Base-by-base conservation (phyloP, 1,140 invertebrate genomes). In the Drosophila mojavensis region DNA sequence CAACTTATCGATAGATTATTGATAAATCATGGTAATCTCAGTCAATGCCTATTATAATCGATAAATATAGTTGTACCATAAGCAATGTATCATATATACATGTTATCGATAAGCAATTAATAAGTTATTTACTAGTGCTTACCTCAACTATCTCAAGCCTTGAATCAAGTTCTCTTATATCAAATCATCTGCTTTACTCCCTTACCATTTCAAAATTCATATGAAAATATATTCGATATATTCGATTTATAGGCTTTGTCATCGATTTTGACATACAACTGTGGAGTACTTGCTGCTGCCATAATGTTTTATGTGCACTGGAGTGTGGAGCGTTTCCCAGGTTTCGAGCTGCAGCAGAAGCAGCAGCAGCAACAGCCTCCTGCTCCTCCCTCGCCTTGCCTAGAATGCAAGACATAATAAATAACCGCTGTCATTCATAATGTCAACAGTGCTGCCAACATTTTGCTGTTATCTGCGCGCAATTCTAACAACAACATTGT, bases 361-460 rank as follows among this genome's bases (percentile, higher is more conserved):
- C 58, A 53, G 43, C 66, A 26, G 50, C 62, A 39, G 43, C 43
- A 17, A 0, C 5, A 4, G 43, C 17, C 15, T n/a, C 43, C 43
- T 0, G 15, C 15, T 3, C 43, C n/a, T 64, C 50, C 50, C 20
- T 20, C 30, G 6, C 10, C 67, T 24, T 48, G n/a, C 45, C 51
- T 54, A 78, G 76, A 66, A 79, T 59, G 53, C 82, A 81, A 89
- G 84, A 89, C 84, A 89, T 89, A 89, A 89, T 89, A 89, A 89
- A 89, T 89, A 89, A 89, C 84, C 85, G 84, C 81, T 89, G 84
- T 89, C 84, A 89, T 89, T 89, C 84, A 89, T 89, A 89, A 89
- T 89, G 84, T 89, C 84, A 89, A 89, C 84, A 89, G 85, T 84
- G 84, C 83, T 89, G 84, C 84, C 84, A 89, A 89, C 84, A 84